These are phyloP conservation scores for Brachionus koreanus DNA, from an alignment of 1,140 invertebrate genomes.

Conservation along the genomic window DNA sequence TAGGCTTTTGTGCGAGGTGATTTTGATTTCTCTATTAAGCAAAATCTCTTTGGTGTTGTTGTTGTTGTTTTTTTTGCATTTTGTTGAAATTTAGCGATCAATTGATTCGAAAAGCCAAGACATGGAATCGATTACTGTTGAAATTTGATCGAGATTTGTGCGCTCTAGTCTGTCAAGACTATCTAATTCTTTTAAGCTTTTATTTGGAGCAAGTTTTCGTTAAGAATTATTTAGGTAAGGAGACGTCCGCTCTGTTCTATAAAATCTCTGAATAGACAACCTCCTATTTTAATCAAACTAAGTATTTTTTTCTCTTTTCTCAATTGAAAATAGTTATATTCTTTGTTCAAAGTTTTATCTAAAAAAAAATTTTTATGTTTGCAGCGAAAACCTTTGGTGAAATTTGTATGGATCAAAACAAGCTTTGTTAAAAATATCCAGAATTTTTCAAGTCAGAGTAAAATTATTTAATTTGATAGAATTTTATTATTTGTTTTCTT, in stretches of 20 bases:
- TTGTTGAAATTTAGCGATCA: not conserved
- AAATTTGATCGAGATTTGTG: not conserved
- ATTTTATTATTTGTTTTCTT: too few species aligned
- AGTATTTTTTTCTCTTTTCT: too few species aligned
- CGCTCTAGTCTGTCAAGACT: not conserved
- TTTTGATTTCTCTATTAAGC: not conserved
- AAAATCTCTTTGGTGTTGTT: not conserved
- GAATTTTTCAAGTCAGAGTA: too few species aligned
- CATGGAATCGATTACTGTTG: constrained; percentile 36
- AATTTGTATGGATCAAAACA: too few species aligned
- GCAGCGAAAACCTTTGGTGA: too few species aligned
- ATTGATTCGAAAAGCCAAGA: not conserved
- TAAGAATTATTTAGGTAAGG: not conserved
- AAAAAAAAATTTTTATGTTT: too few species aligned
- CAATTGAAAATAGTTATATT: too few species aligned
- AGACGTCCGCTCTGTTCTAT: not conserved
- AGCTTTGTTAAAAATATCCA: too few species aligned
- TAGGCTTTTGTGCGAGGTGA: constrained; percentile 7
- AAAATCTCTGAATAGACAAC: not conserved
- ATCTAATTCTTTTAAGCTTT: not conserved
- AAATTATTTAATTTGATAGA: too few species aligned
- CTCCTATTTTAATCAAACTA: too few species aligned
- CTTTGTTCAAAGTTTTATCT: too few species aligned
- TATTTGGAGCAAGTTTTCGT: not conserved
- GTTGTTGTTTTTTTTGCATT: not conserved